Conservation (phyloP, 2,113 vertebrate species). For the Mastomys natalensis region DNA sequence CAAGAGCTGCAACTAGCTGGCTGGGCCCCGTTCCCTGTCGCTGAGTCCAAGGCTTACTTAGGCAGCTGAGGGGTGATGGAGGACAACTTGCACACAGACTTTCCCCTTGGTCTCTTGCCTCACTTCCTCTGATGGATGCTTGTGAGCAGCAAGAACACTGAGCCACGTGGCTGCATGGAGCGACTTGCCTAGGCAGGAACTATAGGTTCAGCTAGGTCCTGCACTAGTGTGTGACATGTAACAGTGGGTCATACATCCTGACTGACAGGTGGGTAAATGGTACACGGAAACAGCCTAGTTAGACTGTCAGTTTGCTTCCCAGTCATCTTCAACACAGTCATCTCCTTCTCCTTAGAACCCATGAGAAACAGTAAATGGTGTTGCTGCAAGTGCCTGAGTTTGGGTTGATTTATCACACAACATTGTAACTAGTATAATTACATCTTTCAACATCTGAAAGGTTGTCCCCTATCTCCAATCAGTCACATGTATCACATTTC, state of each 20-base stretch:
- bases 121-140: background rate
- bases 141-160: background rate
- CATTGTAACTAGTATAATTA: background rate
- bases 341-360: background rate
- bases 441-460: background rate
- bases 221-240: accelerated
- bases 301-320: background rate
- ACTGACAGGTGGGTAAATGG: background rate
- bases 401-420: background rate
- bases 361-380: background rate
- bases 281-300: background rate
- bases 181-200: background rate
- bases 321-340: background rate
- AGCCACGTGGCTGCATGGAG: background rate
- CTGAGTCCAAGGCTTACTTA: background rate
- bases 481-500: background rate
- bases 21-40: background rate
- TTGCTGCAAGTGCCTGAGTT: background rate
- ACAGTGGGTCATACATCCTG: background rate
- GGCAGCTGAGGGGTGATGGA: background rate
- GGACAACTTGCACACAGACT: background rate
- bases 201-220: background rate
- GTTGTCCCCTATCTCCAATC: too few species aligned
- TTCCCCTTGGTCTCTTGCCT: background rate
- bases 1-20: background rate